Base-by-base conservation (phyloP, 2,113 vertebrate genomes). In the Plotosus lineatus region DNA sequence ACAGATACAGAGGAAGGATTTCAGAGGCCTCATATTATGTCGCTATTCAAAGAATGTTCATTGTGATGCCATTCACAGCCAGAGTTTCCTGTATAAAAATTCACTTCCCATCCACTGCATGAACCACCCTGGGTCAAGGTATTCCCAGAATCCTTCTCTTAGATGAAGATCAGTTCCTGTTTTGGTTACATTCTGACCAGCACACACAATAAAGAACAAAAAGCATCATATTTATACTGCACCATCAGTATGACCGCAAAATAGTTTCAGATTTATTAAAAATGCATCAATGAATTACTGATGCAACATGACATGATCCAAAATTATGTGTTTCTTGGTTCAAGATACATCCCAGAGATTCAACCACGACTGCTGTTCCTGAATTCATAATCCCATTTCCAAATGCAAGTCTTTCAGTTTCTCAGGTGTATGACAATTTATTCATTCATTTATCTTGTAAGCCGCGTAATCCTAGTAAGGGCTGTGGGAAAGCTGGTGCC, bases 21-120 rank as follows among this genome's bases (percentile, higher is more conserved):
- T 61, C 33, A 75, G 72, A 21, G 48, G 46, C 21, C 77, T 53
- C 7, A 15, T 14, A 56, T 72, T 72, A 26, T 4, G 36, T 40
- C 71, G 36, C 21, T 58, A 77, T 75, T 79, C 19, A 73, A 82
- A 81, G 78, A 83, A 87, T 83, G 55, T n/a, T 71, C 55, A 75
- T 82, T 76, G 77, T 83, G 31, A 63, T 53, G n/a, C 26, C 31
- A 1, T 75, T 72, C 73, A 66, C 80, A 61, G 74, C 75, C 68
- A 48, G 31, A 50, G 53, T 75, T 83, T 87, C 75, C 78, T 81
- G 79, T 40, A 60, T 65, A 78, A 23, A 36, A 75, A 38, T 78
- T 40, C 78, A 61, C 42, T 83, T 85, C 81, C 78, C 46, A 63
- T 38, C 68, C 76, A 86, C 77, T 85, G 42, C 33, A 58, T 23